Percentiles rank a stretch among this genome's conserved stretches.
phyloP scores from a whole-genome alignment of 1,140 invertebrate species.

The Thaumetopoea pityocampa region DNA sequence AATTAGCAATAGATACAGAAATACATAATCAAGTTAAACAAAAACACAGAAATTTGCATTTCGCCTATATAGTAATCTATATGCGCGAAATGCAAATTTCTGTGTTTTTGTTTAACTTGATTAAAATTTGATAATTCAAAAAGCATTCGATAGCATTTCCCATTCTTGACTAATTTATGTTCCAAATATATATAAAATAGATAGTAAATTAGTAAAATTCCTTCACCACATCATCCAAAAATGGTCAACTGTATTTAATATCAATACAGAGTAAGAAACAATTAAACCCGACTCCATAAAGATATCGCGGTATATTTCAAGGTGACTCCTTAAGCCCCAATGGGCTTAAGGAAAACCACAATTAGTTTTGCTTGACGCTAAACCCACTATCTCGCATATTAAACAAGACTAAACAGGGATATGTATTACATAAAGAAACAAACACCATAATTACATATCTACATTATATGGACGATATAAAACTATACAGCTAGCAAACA shows the following conservation, averaged over 20 bases:
- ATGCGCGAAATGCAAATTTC: not conserved
- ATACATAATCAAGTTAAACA: slow-evolving; percentile 1
- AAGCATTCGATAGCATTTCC: slow-evolving; percentile 14
- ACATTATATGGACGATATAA: slow-evolving; percentile 1
- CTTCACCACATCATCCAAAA: not conserved
- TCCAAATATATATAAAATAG: slow-evolving; percentile 3
- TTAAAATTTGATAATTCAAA: not conserved
- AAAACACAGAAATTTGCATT: slow-evolving; percentile 10
- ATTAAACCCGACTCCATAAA: not conserved
- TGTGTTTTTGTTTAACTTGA: not conserved
- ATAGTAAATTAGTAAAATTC: slow-evolving; percentile 3
- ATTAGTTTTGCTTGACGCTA: slow-evolving; percentile 2
- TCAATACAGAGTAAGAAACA: not conserved
- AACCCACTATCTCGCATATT: slow-evolving; percentile 3
- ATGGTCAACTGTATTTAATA: not conserved
- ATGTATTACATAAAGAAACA: not conserved
- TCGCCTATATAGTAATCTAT: slow-evolving; percentile 10
- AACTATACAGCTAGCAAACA: too few species aligned
- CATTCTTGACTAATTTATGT: slow-evolving; percentile 9
- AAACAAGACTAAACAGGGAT: slow-evolving; percentile 1
- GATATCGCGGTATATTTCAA: slow-evolving; percentile 1
- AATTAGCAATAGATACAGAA: slow-evolving; percentile 18
- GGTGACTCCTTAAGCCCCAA: not conserved
- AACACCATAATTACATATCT: slow-evolving; percentile 1
- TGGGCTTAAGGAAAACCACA: too few species aligned